Evolutionary conservation across 2,113 vertebrate species (phyloP).

Genomic region (Peucedramus taeniatus): DNA sequence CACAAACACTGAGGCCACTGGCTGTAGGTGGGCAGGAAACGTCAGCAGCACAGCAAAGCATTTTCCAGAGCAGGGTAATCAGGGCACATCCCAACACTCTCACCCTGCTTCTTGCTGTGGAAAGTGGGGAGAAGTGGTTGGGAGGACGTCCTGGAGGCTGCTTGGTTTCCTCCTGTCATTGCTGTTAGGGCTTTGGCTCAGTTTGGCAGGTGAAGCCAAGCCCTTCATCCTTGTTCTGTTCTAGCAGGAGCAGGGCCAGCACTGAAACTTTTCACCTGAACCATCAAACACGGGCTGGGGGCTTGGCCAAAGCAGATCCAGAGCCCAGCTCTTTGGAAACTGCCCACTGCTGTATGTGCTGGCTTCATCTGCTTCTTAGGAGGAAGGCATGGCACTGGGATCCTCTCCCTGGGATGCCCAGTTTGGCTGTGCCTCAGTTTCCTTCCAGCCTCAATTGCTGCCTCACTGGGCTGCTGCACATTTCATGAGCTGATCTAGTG

Average conservation of each 20-base stretch:
- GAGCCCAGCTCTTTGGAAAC: neutral
- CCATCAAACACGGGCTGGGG: fast-evolving
- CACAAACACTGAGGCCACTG: neutral
- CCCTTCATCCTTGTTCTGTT: neutral
- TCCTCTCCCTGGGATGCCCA: neutral
- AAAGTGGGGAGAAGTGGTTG: neutral
- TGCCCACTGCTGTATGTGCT: neutral
- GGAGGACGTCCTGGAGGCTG: neutral
- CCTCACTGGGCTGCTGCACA: neutral
- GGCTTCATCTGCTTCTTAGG: neutral
- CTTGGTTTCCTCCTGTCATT: neutral
- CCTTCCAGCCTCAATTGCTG: neutral
- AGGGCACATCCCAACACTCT: neutral
- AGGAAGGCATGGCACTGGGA: neutral
- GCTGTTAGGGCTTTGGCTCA: neutral
- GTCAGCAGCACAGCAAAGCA: fast-evolving
- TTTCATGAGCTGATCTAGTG: neutral
- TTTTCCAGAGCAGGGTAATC: neutral
- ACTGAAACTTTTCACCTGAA: neutral
- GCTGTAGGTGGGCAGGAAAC: slow-evolving; percentile 39
- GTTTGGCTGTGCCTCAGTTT: neutral
- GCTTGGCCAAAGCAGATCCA: neutral
- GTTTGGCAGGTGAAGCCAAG: neutral
- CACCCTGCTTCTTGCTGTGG: neutral
- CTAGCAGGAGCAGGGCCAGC: neutral